Evolutionary conservation across 2,113 vertebrate genomes (phyloP), one percentile per base, ranked within the genome.

Genomic region (Gobius niger): DNA sequence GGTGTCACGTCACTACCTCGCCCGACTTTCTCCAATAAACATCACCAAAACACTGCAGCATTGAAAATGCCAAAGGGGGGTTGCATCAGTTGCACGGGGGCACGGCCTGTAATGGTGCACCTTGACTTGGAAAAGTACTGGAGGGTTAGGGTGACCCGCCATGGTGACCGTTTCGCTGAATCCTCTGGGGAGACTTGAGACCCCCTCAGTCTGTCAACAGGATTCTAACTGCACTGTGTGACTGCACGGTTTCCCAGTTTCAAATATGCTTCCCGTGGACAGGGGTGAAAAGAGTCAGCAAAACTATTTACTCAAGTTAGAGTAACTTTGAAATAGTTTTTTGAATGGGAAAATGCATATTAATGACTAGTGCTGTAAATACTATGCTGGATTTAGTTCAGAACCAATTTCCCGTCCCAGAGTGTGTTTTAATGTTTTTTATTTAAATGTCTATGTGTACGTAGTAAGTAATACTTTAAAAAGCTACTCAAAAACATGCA

Each of bases 71-170:
- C 51, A 18, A n/a, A 10, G 12, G 13, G 12, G 18, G 52, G 5
- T 44, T 60, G 13, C 4, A 60, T 42, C 14, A 44, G 12, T n/a
- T 42, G n/a, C n/a, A n/a, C n/a, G n/a, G n/a, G 9, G 15, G n/a
- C 34, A 42, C 4, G 7, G 13, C 34, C 1, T 40, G 56, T 60
- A 42, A 60, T 42, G n/a, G 40, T 44, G 57, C 42, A n/a, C 34
- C 62, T 41, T 65, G n/a, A 63, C 41, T 53, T 81, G 84, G 82
- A 83, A 87, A 87, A 82, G 15, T 80, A 83, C 76, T 78, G 66
- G 47, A 53, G 56, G 11, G 10, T 47, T 63, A 60, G 67, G 15
- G 60, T 3, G 0, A 44, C 65, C 42, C 14, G 51, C 7, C 70
- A 65, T 9, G 9, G 67, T 71, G 66, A 63, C 62, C 68, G 41